Evolutionary conservation across 2,888 invertebrate species (phyloP), one percentile per base, ranked within the genome.

Genomic region (Ormyrus nitidulus): DNA sequence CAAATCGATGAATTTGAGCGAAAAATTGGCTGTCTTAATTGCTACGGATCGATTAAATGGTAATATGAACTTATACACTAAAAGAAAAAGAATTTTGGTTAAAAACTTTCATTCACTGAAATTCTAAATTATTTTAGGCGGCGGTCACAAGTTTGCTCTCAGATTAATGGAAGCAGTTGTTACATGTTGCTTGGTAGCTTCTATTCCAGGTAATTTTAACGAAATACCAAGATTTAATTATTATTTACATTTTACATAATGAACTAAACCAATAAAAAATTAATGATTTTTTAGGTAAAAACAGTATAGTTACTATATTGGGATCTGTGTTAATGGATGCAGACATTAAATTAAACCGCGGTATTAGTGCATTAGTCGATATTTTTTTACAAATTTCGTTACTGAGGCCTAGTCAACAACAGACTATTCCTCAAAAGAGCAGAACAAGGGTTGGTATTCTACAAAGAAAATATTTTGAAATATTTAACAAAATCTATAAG

Each of bases 361-460:
- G 89, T 70, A 84, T 90, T 68, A 85, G 88, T 10, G 84, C 86
- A 84, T 88, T 93, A 82, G 92, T 93, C 84, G 93, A 93, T 85
- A 92, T 92, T 83, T 91, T 93, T 53, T 88, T 93, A 19, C 91
- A 92, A 59, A 92, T 93, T 19, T 92, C 93, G 34, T 91, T 91
- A 84, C 89, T 92, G n/a, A 90, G 89, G 83, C 91, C 92, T 62
- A 91, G 92, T 85, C 88, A 90, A n/a, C 89, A 89, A 62, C 92
- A 92, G 86, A 91, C 92, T 83, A 89, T 93, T 91, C 93, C 93
- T 11, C 89, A 92, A 6, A 90, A 91, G 77, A 88, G 88, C n/a
- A 89, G 92, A 76, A 91, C 92, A 7, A 93, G 93, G 91, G 93
- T 93, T 84, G 83, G 86, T 84, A 34, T 34, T 34, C 34, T 34